Evolutionary conservation across 2,113 vertebrate genomes (phyloP).

Genomic region (Ceuthmochares aereus): DNA sequence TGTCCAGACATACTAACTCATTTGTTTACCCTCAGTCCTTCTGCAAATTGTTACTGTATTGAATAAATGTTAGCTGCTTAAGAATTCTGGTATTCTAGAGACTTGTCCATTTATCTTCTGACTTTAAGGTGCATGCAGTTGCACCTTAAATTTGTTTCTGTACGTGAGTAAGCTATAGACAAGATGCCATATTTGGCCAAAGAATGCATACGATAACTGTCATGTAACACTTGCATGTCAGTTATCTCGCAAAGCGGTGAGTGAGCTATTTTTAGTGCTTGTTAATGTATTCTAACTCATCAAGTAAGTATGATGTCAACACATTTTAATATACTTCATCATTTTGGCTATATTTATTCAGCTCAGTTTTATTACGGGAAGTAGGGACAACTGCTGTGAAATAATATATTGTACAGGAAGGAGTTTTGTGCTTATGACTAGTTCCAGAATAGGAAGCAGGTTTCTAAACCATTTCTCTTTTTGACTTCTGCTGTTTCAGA

Average conservation of each 20-base stretch:
- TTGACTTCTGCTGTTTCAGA: neutral
- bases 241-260: conserved; percentile 61
- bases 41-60: neutral
- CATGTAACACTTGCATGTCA: conserved; percentile 68
- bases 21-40: neutral
- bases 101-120: neutral
- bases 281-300: conserved; percentile 67
- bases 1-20: neutral
- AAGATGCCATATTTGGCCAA: conserved; percentile 79
- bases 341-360: conserved; percentile 58
- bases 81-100: neutral
- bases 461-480: neutral
- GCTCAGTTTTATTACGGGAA: conserved; percentile 38
- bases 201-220: conserved; percentile 79
- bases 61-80: neutral
- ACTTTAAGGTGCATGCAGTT: neutral
- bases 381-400: conserved; percentile 24
- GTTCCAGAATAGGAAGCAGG: neutral
- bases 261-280: conserved; percentile 74
- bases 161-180: conserved; percentile 32
- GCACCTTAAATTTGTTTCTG: conserved; percentile 25
- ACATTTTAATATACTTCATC: conserved; percentile 77
- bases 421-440: neutral
- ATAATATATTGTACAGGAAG: neutral
- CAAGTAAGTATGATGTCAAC: conserved; percentile 71